Evolutionary conservation across 2,888 invertebrate species (phyloP), one percentile per base, ranked within the genome.

Genomic region (Volucella inflata): DNA sequence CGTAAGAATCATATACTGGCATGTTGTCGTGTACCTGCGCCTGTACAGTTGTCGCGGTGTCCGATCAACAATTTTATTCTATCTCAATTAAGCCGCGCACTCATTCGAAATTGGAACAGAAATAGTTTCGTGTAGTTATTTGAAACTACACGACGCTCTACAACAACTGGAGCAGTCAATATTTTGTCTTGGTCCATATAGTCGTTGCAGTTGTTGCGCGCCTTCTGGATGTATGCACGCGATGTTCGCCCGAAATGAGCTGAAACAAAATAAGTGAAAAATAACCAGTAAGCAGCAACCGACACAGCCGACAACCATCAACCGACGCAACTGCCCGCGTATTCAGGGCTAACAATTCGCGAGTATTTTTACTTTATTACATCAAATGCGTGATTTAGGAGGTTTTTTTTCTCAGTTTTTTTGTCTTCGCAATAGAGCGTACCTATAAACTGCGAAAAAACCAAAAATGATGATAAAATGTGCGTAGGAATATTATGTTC

Each of bases 51-150:
- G 85, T 85, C 85, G 67, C 76, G 57, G 60, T 85, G 85, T 81
- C 81, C 80, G 65, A 46, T 36, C 57, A 59, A 85, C 72, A 81
- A 46, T 85, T 85, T 68, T 59, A 81, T 85, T 81, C 76, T 62
- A 85, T 85, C 85, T 85, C 85, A 85, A 85, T 85, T 85, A 85
- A 85, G 85, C 72, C 80, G 67, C 75, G 67, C 80, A 76, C 71
- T 85, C 76, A 85, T 67, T 70, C 60, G 55, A 81, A 85, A 81
- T 85, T 81, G 76, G 51, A 81, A 85, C 76, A 85, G 81, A 81
- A 85, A 81, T 81, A 72, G 72, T 81, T 85, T 81, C 85, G 68
- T 81, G 85, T 85, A 81, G 75, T 85, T 85, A 85, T 85, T 85
- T 85, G 85, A 81, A 72, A 85, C 85, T 85, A 81, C 85, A 81